Evolutionary conservation across 2,113 vertebrate species (phyloP).

Genomic region (Eleginops maclovinus): DNA sequence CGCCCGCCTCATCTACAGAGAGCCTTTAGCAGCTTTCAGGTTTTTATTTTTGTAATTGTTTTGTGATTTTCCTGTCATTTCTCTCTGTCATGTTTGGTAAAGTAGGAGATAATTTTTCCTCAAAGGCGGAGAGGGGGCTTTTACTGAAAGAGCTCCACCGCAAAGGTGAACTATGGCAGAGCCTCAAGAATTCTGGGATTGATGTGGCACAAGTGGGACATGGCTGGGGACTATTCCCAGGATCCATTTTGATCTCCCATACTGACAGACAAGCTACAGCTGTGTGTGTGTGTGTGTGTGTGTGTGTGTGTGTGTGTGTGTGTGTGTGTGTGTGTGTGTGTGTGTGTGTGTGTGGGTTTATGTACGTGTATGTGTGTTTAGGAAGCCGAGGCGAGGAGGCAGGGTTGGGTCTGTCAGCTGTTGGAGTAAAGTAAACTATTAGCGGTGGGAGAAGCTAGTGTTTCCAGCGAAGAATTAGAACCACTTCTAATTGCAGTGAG

Average conservation of each 20-base stretch:
- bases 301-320: slow-evolving; percentile 34
- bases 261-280: slow-evolving; percentile 72
- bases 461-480: slow-evolving; percentile 80
- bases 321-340: slow-evolving; percentile 48
- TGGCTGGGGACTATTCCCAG: slow-evolving; percentile 52
- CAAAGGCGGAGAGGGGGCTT: slow-evolving; percentile 12
- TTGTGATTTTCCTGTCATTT: slow-evolving; percentile 47
- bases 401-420: slow-evolving; percentile 75
- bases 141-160: slow-evolving; percentile 12
- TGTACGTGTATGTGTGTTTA: slow-evolving; percentile 34
- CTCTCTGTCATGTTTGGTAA: slow-evolving; percentile 51
- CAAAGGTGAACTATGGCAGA: slow-evolving; percentile 54
- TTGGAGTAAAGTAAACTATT: slow-evolving; percentile 80
- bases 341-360: slow-evolving; percentile 16
- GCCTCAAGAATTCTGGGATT: slow-evolving; percentile 52
- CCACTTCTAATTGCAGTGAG: slow-evolving; percentile 82
- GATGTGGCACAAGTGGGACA: slow-evolving; percentile 67
- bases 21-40: slow-evolving; percentile 18
- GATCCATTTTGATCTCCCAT: slow-evolving; percentile 69
- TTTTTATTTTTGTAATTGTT: slow-evolving; percentile 58
- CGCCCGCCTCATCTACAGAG: slow-evolving; percentile 38
- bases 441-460: slow-evolving; percentile 73
- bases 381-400: slow-evolving; percentile 29
- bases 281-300: slow-evolving; percentile 43
- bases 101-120: slow-evolving; percentile 15